Conservation (phyloP, 1,140 invertebrate species). For the Akabosia matsudoensis region DNA sequence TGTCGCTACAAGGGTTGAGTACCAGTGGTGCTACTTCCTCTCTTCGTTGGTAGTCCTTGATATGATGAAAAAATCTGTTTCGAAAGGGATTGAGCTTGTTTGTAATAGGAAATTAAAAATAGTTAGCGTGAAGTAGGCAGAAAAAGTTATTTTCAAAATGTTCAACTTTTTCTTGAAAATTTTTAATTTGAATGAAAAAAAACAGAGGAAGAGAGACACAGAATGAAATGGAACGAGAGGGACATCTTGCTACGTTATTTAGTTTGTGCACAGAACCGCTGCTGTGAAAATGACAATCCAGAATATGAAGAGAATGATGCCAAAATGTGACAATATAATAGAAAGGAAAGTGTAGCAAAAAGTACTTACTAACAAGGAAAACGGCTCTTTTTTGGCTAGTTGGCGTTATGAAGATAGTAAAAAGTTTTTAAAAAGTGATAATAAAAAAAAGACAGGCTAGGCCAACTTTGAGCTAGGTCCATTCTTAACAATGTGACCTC, state of each 20-base stretch:
- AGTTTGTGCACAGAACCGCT: neutral
- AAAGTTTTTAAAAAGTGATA: neutral
- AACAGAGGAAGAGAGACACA: neutral
- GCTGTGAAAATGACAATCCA: neutral
- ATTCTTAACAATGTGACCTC: neutral
- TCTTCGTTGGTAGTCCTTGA: too few species aligned
- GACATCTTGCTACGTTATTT: neutral
- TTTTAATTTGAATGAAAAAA: neutral
- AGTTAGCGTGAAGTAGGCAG: neutral
- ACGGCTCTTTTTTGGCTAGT: too few species aligned
- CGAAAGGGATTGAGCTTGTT: neutral
- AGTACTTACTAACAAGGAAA: too few species aligned
- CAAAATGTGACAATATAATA: too few species aligned
- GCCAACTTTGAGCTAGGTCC: neutral
- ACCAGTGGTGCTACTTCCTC: neutral
- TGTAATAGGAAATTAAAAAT: conserved; percentile 14
- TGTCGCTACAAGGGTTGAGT: neutral
- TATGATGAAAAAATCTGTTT: neutral
- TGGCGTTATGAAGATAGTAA: too few species aligned
- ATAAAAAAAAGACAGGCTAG: neutral
- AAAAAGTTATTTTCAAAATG: conserved; percentile 11
- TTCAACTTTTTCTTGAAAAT: conserved; percentile 7
- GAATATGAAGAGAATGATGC: too few species aligned
- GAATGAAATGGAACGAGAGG: neutral
- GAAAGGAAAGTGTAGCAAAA: too few species aligned